Evolutionary conservation across 1,140 invertebrate species (phyloP), one percentile per base, ranked within the genome.

Genomic region (Drosophila biarmipes): DNA sequence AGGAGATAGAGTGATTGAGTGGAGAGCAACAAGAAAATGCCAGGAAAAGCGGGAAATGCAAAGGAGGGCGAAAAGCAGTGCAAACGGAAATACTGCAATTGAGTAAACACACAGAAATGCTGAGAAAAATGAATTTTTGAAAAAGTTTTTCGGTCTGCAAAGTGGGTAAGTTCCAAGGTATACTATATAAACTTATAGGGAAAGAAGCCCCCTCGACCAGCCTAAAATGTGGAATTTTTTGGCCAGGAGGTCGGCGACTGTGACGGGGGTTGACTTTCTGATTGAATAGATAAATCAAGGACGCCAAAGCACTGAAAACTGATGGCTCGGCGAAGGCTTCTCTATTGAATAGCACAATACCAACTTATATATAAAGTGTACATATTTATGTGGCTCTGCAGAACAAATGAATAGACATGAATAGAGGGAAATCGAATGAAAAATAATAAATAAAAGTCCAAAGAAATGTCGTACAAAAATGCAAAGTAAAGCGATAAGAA

Each of bases 231-330:
- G 59, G 14, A 38, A 38, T 67, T 69, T 34, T 63, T 17, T 14
- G 61, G 10, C 17, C 68, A 19, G 29, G 12, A 27, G 17, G n/a
- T 7, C 24, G n/a, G 56, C 29, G 21, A 38, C 54, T 54, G 48
- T 66, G 79, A 78, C 74, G 66, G 73, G 77, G 69, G 79, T 71
- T 64, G 74, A 78, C 63, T 82, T 55, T 66, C 74, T 78, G 78
- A 81, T 85, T 87, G 81, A 85, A 81, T 78, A 73, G 71, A 75
- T 75, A 75, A 75, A 46, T 66, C 52, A 66, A 38, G 71, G 51
- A 74, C 34, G 43, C 52, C 29, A 66, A 56, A 51, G 53, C 61
- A 57, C 52, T 49, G 71, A 66, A 66, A 75, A 75, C 48, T 75
- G 72, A 74, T 74, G 73, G 57, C 71, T 55, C 27, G 69, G 11